A percentile compares a stretch with the other conserved stretches of the same genome.
Conservation (phyloP, 2,888 invertebrate species). For the Lucinisca nassula region DNA sequence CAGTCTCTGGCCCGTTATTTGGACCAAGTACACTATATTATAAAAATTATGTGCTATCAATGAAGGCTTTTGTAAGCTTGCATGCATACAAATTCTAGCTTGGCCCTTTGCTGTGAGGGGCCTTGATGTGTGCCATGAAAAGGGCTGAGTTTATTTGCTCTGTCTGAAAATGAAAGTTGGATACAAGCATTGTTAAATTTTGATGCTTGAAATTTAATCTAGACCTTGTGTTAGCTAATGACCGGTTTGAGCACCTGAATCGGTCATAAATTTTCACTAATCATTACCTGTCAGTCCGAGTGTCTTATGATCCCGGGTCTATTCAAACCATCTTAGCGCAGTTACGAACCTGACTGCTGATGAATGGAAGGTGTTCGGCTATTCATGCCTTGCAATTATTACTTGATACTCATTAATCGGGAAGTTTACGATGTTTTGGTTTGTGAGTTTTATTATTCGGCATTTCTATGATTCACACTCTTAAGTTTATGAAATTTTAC, state of each 20-base stretch:
- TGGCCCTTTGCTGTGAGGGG: no score
- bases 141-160: no score
- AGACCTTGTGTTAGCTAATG: constrained; percentile 22
- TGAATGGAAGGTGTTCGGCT: background rate
- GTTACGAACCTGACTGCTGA: background rate
- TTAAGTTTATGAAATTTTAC: background rate
- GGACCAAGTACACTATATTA: no score
- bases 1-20: no score
- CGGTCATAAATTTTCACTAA: constrained; percentile 55
- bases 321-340: background rate
- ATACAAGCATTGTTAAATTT: constrained; percentile 5
- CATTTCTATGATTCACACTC: background rate
- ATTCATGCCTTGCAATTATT: constrained; percentile 8
- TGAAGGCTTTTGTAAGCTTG: no score
- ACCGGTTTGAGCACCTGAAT: constrained; percentile 36
- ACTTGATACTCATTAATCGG: constrained; percentile 7
- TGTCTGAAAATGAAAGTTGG: background rate
- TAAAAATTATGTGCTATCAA: no score
- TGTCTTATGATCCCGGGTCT: background rate
- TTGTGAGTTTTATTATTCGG: background rate
- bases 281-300: constrained; percentile 34
- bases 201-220: background rate
- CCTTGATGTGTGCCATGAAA: no score
- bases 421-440: background rate
- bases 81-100: no score